Base-by-base conservation (phyloP, 2,888 invertebrate species). In the Cyclophora punctaria region DNA sequence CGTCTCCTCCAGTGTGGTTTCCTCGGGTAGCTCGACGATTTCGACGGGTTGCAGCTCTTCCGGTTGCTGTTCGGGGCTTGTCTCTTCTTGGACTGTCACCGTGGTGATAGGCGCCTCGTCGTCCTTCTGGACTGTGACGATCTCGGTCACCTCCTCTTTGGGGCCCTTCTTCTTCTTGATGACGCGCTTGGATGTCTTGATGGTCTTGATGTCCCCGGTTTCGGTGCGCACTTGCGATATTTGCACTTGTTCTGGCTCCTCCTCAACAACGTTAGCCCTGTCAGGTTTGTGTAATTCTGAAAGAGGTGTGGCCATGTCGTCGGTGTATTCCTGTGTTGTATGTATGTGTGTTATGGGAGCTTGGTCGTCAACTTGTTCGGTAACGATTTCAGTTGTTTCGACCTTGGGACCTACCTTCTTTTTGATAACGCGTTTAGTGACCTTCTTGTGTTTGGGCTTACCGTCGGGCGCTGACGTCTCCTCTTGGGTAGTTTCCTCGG, bases 391-490 rank as follows among this genome's bases (percentile, higher is more conserved):
- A 34, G 62, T 66, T 0, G 60, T 69, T 66, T 67, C 57, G 42
- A 77, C 50, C 58, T 67, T 58, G 4, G 69, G 53, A 53, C 72
- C 72, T 44, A 62, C 57, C 42, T 68, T 69, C 53, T 69, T 72
- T 52, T 71, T 74, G 7, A 75, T 67, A 0, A 59, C 60, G 3
- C 73, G 53, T 51, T 67, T 71, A 46, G 67, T 69, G 4, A 64
- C 56, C 3, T 60, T 77, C 52, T 62, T 71, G 49, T 60, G 64
- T 5, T 51, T 56, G 2, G 53, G 60, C 66, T 64, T 67, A 59
- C 67, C 66, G 34, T 66, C 65, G 0, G 60, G 58, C 4, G 60
- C 49, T 4, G 75, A 66, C 0, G 75, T 61, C 53, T 87, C 85
- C 53, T 83, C 76, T 3, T 73, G 58, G 0, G 64, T 56, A 0